phyloP scores from a whole-genome alignment of 2,113 vertebrate species.

The Channa argus region DNA sequence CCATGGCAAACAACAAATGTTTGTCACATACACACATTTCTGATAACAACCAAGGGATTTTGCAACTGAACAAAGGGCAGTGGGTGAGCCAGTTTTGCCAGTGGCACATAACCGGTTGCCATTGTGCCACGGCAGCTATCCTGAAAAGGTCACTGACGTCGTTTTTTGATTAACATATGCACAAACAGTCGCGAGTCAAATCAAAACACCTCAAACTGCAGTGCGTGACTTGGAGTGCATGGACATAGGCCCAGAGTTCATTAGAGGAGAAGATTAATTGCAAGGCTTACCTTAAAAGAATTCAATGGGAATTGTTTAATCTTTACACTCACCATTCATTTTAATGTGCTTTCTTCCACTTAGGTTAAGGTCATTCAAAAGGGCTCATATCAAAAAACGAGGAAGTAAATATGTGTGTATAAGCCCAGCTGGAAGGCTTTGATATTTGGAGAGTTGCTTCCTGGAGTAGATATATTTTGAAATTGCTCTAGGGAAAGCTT shows the following conservation, averaged over 20 bases:
- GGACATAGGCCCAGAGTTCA: constrained; percentile 23
- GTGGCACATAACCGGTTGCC: constrained; percentile 26
- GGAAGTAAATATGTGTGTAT: constrained; percentile 39
- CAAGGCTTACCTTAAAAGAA: constrained; percentile 34
- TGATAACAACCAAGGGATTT: constrained; percentile 65
- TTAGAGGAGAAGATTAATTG: constrained; percentile 54
- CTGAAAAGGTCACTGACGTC: constrained; percentile 46
- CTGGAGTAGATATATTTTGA: constrained; percentile 58
- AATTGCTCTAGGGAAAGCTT: constrained; percentile 54
- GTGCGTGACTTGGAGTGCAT: constrained; percentile 49
- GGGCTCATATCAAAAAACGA: constrained; percentile 37
- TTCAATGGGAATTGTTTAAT: constrained; percentile 68
- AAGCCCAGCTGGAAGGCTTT: constrained; percentile 52
- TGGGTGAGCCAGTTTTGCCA: constrained; percentile 46
- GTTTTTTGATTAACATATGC: constrained; percentile 53
- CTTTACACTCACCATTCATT: constrained; percentile 45
- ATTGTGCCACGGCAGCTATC: constrained; percentile 34
- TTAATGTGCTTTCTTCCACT: constrained; percentile 29
- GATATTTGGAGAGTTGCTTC: constrained; percentile 62
- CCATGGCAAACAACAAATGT: constrained; percentile 67
- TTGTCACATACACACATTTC: constrained; percentile 53
- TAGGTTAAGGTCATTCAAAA: constrained; percentile 55
- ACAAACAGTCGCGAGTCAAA: constrained; percentile 61
- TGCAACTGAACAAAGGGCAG: constrained; percentile 57
- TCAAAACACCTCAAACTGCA: constrained; percentile 20